Conservation (phyloP, 2,797 vertebrate genomes). For the Delichon dasypus region DNA sequence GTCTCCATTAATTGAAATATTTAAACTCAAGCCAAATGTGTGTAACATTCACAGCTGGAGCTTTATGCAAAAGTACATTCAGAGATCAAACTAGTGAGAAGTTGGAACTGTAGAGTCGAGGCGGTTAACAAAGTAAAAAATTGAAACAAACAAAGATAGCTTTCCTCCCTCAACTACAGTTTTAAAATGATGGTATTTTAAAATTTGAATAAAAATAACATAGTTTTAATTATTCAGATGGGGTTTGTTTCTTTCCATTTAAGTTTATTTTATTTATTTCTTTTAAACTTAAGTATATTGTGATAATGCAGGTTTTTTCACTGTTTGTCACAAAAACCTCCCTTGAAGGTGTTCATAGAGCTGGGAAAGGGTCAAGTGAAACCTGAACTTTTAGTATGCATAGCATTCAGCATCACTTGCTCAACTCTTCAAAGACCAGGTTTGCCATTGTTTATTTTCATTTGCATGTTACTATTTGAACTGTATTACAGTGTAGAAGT, state of each 20-base stretch:
- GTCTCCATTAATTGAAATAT: slow-evolving; percentile 80
- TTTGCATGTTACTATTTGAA: not conserved
- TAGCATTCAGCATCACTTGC: not conserved
- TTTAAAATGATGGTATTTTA: not conserved
- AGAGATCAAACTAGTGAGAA: slow-evolving; percentile 34
- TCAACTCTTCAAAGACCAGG: not conserved
- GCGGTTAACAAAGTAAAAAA: slow-evolving; percentile 22
- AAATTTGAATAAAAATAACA: not conserved
- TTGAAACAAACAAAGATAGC: not conserved
- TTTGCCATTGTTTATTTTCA: not conserved
- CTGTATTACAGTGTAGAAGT: not conserved
- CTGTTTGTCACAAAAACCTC: not conserved
- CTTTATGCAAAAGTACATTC: slow-evolving; percentile 54
- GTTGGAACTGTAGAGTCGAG: not conserved
- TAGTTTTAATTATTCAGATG: not conserved
- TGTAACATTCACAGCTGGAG: slow-evolving; percentile 66
- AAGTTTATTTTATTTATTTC: not conserved
- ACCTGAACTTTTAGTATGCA: not conserved
- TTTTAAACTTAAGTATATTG: not conserved
- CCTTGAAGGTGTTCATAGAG: not conserved
- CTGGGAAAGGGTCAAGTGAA: not conserved
- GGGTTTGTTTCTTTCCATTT: not conserved
- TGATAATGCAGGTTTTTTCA: not conserved
- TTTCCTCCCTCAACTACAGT: not conserved
- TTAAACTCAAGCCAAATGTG: slow-evolving; percentile 74